Base-by-base conservation (phyloP, 2,888 invertebrate species). In the Eupelmus urozonus region DNA sequence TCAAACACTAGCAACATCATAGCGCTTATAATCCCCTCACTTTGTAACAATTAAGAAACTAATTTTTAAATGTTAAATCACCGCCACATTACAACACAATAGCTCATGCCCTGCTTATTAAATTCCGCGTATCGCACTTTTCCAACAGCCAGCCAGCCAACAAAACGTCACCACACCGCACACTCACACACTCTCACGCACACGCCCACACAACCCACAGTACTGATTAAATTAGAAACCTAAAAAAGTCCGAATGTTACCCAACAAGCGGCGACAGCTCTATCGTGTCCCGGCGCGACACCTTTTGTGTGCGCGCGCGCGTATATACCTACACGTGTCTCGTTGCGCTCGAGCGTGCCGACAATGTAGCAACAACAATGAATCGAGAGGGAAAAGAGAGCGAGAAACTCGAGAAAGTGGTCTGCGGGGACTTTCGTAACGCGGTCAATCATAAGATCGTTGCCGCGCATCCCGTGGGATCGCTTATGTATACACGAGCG, bases 371-470 rank as follows among this genome's bases (percentile, higher is more conserved):
- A 34, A 40, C 70, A 45, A 76, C 51, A 59, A 71, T 51, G 57
- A n/a, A 0, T 13, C 7, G 42, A n/a, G 4, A 49, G 27, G 11
- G 51, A 71, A 40, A 69, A 45, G 40, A 16, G 25, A 55, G 13
- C 16, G 29, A n/a, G 2, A 55, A 73, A 66, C 57, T 34, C 53
- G 63, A 74, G 82, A 84, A 88, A 89, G 87, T 83, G 84, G 85
- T 83, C 88, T 87, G 80, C 73, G 53, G 88, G 88, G 89, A 87
- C 82, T 85, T 84, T 82, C 81, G 86, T 87, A 88, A 88, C 87
- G 83, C 87, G 89, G 89, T 89, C 89, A 89, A 89, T 89, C 89
- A 89, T 89, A 89, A 89, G 87, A 88, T 89, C 89, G 86, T 89
- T 89, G 83, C 82, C 81, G 82, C 69, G 82, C 81, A 82, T 86